Base-by-base conservation (phyloP, 2,888 invertebrate species). In the Rhagonycha lutea region DNA sequence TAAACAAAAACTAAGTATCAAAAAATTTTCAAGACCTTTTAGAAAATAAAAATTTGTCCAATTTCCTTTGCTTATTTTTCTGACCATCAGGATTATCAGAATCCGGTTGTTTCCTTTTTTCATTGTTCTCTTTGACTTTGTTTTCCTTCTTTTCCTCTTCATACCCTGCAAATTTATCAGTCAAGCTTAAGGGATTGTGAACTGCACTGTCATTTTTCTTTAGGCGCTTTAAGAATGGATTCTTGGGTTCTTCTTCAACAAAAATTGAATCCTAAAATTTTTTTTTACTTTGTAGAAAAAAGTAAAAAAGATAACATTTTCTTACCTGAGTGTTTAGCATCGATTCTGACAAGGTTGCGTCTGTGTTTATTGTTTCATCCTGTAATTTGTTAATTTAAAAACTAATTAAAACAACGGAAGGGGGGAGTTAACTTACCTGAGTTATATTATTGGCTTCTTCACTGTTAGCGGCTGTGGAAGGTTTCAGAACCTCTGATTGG, bases 141-240 rank as follows among this genome's bases (percentile, higher is more conserved):
- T 83, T 14, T 79, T 28, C 81, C 77, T 81, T 79, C 70, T 75
- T 77, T 68, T 79, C 74, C 71, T 86, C 86, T 69, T 84, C 79
- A 18, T 84, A 80, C 11, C 86, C 87, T 11, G 86, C 87, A 78
- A 80, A 84, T 80, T 83, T 85, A 80, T 87, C 85, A 10, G 84
- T 85, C 61, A 86, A 81, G 83, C 86, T 86, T 23, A 87, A 81
- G 7, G 86, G 87, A 81, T 85, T 86, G 32, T 76, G 72, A 12
- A 67, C 12, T 68, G 32, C 61, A 61, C 74, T 70, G 78, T 83
- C 82, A 80, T 14, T n/a, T 74, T 86, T 85, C 76, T 87, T 86
- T 47, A 84, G 81, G 26, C 83, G 87, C 81, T 89, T 90, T 62
- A 88, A 81, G 82, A 90, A 90, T 7, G 90, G 90, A 85, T 90